These are phyloP conservation scores for Baronia brevicornis DNA, from an alignment of 2,888 invertebrate genomes.

Conservation along the genomic window DNA sequence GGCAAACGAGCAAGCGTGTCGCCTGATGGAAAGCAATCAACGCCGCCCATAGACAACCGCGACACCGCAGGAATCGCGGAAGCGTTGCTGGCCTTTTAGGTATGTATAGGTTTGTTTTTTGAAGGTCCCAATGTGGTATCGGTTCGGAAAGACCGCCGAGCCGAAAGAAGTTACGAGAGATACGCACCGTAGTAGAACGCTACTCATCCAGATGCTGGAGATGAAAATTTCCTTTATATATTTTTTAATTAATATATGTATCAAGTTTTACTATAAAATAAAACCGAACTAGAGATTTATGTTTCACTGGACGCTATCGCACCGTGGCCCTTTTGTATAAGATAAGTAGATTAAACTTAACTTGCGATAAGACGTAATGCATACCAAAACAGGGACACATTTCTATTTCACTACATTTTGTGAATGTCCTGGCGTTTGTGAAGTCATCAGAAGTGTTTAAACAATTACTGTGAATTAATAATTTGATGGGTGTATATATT, in stretches of 20 bases:
- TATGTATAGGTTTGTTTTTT: too few species aligned
- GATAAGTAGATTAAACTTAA: slow-evolving; percentile 26
- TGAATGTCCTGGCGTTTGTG: neutral
- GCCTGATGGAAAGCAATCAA: too few species aligned
- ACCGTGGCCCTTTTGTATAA: slow-evolving; percentile 20
- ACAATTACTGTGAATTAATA: neutral
- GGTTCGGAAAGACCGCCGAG: too few species aligned
- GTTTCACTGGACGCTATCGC: slow-evolving; percentile 25
- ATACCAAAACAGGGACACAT: slow-evolving; percentile 1
- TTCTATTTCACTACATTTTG: neutral
- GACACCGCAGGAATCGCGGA: too few species aligned
- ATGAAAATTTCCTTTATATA: neutral
- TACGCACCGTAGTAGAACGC: too few species aligned
- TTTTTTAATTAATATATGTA: neutral
- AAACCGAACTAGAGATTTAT: neutral
- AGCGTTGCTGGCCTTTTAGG: too few species aligned
- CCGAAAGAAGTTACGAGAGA: too few species aligned
- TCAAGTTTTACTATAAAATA: neutral
- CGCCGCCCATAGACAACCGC: too few species aligned
- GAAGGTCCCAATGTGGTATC: too few species aligned
- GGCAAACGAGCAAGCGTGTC: too few species aligned
- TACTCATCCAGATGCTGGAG: too few species aligned
- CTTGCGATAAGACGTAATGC: slow-evolving; percentile 3
- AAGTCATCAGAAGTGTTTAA: neutral
- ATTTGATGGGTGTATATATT: slow-evolving; percentile 6